Evolutionary conservation across 1,140 invertebrate genomes (phyloP), one percentile per base, ranked within the genome.

Genomic region (Aethina tumida): DNA sequence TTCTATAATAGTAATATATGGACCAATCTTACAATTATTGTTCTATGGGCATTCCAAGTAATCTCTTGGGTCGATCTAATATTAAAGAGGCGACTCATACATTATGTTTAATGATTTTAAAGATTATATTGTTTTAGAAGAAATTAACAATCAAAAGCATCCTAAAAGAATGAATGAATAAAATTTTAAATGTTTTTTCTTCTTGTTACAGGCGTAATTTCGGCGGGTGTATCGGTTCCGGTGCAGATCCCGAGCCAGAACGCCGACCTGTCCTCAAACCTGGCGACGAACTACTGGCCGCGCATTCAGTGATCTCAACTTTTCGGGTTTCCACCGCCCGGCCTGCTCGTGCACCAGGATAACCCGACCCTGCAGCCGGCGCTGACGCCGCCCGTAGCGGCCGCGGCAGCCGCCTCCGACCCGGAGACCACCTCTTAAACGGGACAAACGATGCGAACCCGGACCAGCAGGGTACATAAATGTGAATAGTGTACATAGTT

Each of bases 201-300:
- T 25, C 16, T 49, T 45, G 29, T 59, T 55, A 3, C 71, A 95
- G 91, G 92, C 60, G 84, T 97, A 27, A 95, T 96, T 70, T 94
- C 90, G 25, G 89, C 92, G n/a, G 93, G 93, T 10, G 89, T 97
- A 4, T 95, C 91, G 9, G 93, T 97, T 7, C 93, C 93, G 7
- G 87, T 97, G 21, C 92, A 97, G 73, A 95, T 97, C 55, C 90
- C 91, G 6, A 90, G 89, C 35, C 91, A 94, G 58, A 31, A 27
- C 22, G 76, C 81, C 18, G 88, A 91, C 59, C 72, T 90, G 56
- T 73, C 84, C 26, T 79, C 84, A 29, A 93, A 91, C 69, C 72
- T 90, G 56, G 73, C 85, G 24, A 79, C 85, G 24, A 94, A 91
- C 68, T 97, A 96, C 64, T 97, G 93, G 92, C 87, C 91, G 3